These are phyloP conservation scores for Uropsilus gracilis DNA, from an alignment of 2,113 vertebrate species.

Conservation along the genomic window DNA sequence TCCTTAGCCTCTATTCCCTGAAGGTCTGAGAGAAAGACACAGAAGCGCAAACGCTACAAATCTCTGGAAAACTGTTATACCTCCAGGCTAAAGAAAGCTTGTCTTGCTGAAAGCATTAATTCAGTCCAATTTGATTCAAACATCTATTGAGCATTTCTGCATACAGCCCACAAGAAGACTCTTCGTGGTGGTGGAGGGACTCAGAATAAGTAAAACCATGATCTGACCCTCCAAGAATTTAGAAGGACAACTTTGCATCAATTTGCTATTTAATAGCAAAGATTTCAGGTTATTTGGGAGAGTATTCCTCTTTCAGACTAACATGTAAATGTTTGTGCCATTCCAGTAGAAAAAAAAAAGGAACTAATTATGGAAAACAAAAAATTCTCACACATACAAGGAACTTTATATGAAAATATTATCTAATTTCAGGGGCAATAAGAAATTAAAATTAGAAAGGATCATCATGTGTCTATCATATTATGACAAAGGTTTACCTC, in stretches of 20 bases:
- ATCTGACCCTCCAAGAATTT: not conserved
- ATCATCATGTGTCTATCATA: not conserved
- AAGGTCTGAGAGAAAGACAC: not conserved
- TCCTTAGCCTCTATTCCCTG: not conserved
- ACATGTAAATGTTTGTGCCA: not conserved
- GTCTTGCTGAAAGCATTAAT: not conserved
- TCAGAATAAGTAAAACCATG: not conserved
- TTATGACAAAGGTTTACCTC: not conserved
- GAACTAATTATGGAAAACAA: not conserved
- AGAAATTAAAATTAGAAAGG: constrained; percentile 1
- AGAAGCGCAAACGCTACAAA: not conserved
- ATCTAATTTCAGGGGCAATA: not conserved
- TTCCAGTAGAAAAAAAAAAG: not conserved
- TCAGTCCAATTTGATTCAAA: constrained; percentile 35
- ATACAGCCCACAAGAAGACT: not conserved
- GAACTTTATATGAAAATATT: not conserved
- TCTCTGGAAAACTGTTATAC: not conserved
- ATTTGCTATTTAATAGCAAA: not conserved
- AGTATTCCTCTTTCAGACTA: not conserved
- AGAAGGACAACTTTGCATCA: not conserved
- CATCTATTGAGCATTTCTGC: not conserved
- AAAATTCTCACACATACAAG: not conserved
- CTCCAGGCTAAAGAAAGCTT: not conserved
- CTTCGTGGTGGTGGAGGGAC: rapidly evolving
- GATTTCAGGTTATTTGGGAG: not conserved